Conservation (phyloP, 2,113 vertebrate species). For the Ahaetulla prasina region DNA sequence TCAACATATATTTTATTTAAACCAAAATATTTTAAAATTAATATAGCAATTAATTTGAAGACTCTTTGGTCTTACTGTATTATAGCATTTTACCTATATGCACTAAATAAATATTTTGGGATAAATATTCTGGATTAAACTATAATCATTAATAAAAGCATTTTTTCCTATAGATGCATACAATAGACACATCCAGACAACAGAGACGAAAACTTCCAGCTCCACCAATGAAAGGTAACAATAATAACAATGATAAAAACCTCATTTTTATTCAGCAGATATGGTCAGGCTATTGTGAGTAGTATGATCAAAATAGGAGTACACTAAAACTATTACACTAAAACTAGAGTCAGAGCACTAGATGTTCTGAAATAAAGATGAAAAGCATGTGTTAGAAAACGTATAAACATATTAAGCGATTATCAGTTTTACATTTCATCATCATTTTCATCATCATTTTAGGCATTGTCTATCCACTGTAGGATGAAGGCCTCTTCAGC, state of each 20-base stretch:
- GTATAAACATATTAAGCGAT: background rate
- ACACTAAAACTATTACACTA: background rate
- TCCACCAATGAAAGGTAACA: slow-evolving; percentile 84
- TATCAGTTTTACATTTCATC: background rate
- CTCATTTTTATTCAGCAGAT: background rate
- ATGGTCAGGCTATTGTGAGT: background rate
- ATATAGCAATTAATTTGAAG: background rate
- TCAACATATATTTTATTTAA: background rate
- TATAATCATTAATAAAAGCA: slow-evolving; percentile 14
- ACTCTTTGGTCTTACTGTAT: background rate
- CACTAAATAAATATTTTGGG: slow-evolving; percentile 14
- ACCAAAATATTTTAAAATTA: background rate
- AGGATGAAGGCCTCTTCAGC: too few species aligned
- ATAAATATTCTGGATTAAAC: slow-evolving; percentile 4
- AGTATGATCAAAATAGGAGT: background rate
- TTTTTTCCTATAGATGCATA: slow-evolving; percentile 77
- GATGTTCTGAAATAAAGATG: background rate
- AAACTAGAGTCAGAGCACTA: background rate
- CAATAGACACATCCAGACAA: slow-evolving; percentile 90
- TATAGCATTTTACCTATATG: background rate
- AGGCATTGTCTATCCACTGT: too few species aligned
- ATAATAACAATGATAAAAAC: background rate
- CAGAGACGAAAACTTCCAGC: slow-evolving; percentile 93
- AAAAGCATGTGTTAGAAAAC: background rate
- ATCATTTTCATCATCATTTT: too few species aligned